Conservation (phyloP, 2,113 vertebrate species). For the Pseudopipra pipra region DNA sequence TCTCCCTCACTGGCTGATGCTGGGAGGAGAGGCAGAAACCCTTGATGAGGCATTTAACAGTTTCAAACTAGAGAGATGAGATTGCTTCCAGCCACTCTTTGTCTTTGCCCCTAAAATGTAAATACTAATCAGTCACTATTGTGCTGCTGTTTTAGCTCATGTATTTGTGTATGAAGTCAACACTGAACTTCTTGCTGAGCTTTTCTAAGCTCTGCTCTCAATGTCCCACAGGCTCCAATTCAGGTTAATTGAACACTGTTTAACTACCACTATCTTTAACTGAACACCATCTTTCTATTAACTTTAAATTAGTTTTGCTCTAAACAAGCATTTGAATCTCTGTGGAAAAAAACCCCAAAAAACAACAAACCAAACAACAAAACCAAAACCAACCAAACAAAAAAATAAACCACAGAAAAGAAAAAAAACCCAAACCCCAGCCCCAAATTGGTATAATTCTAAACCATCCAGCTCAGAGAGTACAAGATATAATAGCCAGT, state of each 20-base stretch:
- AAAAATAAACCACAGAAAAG: not conserved
- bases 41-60: not conserved
- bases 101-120: not conserved
- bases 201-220: not conserved
- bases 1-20: not conserved
- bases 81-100: not conserved
- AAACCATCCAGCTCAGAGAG: not conserved
- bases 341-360: not conserved
- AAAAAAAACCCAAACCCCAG: not conserved
- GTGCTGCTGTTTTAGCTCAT: not conserved
- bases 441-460: not conserved
- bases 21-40: not conserved
- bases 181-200: not conserved
- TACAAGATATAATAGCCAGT: not conserved
- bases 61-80: not conserved
- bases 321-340: not conserved
- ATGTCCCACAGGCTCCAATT: not conserved
- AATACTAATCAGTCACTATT: not conserved
- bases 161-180: not conserved
- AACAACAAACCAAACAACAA: not conserved
- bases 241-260: not conserved
- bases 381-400: not conserved
- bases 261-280: not conserved
- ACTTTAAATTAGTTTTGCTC: not conserved
- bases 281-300: not conserved